Evolutionary conservation across 2,888 invertebrate species (phyloP).

Genomic region (Sialis lutaria): DNA sequence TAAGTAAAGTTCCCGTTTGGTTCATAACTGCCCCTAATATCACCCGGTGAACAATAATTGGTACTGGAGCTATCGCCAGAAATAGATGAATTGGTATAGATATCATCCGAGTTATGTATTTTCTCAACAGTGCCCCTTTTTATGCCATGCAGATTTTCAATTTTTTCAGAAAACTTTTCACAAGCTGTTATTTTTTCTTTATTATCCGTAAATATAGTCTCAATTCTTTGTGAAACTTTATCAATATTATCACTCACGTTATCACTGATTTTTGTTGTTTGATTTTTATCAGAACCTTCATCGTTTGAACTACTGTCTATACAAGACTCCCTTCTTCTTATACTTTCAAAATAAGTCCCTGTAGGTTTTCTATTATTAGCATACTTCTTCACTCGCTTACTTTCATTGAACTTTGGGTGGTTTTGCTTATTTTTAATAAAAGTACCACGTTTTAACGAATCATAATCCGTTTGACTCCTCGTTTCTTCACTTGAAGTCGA

Average conservation of each 20-base stretch:
- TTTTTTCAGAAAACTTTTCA: slow-evolving; percentile 34
- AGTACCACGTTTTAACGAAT: slow-evolving; percentile 10
- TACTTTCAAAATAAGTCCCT: slow-evolving; percentile 24
- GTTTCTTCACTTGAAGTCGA: slow-evolving; percentile 12
- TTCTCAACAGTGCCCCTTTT: slow-evolving; percentile 15
- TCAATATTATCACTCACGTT: slow-evolving; percentile 37
- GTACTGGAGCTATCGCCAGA: slow-evolving; percentile 7
- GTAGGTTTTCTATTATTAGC: slow-evolving; percentile 17
- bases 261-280: slow-evolving; percentile 14
- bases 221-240: slow-evolving; percentile 36
- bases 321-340: slow-evolving; percentile 25
- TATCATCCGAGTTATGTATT: not conserved
- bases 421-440: slow-evolving; percentile 19
- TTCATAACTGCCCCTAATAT: slow-evolving; percentile 5
- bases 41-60: slow-evolving; percentile 3
- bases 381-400: slow-evolving; percentile 16
- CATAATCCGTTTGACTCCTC: slow-evolving; percentile 12
- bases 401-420: slow-evolving; percentile 15
- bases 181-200: slow-evolving; percentile 13
- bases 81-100: slow-evolving; percentile 1
- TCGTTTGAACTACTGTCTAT: slow-evolving; percentile 28
- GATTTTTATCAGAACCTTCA: slow-evolving; percentile 20
- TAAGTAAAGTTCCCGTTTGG: slow-evolving; percentile 3
- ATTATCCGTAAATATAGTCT: slow-evolving; percentile 26
- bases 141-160: slow-evolving; percentile 37